Evolutionary conservation across 1,140 invertebrate species (phyloP).

Genomic region (Episyrphus balteatus): DNA sequence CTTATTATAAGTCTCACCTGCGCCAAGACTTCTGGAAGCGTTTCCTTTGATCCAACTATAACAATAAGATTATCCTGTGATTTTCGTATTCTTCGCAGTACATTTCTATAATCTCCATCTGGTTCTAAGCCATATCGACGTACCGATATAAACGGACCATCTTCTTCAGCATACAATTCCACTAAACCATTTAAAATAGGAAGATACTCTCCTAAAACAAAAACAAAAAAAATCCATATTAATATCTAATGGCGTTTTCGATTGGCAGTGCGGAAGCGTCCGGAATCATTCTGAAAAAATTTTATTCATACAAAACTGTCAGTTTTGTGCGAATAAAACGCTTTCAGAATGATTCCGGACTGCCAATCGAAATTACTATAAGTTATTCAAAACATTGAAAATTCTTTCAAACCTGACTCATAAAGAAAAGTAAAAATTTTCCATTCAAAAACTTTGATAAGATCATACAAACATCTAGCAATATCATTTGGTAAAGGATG

Average conservation of each 20-base stretch:
- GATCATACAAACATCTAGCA: conserved; percentile 57
- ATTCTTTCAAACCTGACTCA: conserved; percentile 43
- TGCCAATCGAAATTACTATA: too few species aligned
- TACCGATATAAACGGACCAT: conserved; percentile 44
- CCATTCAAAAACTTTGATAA: conserved; percentile 70
- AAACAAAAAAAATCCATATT: background rate
- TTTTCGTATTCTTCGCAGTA: conserved; percentile 41
- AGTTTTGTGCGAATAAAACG: too few species aligned
- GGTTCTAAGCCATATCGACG: conserved; percentile 42
- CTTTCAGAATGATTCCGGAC: too few species aligned
- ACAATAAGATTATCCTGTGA: conserved; percentile 61
- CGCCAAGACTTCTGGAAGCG: conserved; percentile 51
- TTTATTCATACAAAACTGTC: too few species aligned
- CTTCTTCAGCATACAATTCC: conserved; percentile 49
- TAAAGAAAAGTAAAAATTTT: conserved; percentile 77
- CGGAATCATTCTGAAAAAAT: too few species aligned
- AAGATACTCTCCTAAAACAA: conserved; percentile 43
- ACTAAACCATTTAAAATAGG: conserved; percentile 66
- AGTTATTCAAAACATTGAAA: too few species aligned
- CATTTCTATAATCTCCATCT: conserved; percentile 35
- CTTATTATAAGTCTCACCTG: conserved; percentile 29
- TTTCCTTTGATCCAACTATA: conserved; percentile 59
- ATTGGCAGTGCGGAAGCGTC: too few species aligned
- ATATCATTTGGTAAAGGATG: conserved; percentile 67
- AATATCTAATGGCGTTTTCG: too few species aligned